These are phyloP conservation scores for Festucalex cinctus DNA, from an alignment of 2,113 vertebrate genomes.

Conservation along the genomic window DNA sequence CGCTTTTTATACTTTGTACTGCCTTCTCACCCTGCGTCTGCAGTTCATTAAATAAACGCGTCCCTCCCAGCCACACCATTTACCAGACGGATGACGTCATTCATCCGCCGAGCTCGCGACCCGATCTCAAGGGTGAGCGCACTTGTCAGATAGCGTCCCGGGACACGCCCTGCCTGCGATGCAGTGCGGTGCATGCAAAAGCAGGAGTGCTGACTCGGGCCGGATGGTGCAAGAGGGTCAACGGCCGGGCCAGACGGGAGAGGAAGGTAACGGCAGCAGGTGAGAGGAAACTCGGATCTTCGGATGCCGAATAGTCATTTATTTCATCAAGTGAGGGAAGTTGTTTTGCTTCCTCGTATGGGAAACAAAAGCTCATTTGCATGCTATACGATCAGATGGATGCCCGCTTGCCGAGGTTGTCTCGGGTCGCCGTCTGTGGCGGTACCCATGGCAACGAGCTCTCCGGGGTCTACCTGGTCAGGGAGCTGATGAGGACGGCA, in stretches of 20 bases:
- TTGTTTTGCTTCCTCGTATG: not conserved
- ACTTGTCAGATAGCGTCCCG: not conserved
- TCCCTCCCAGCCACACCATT: not conserved
- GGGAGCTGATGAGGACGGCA: conserved; percentile 58
- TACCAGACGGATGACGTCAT: not conserved
- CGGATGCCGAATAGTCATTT: not conserved
- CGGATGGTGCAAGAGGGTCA: conserved; percentile 46
- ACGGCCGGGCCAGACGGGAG: conserved; percentile 31
- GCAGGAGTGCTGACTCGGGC: conserved; percentile 61
- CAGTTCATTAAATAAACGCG: not conserved
- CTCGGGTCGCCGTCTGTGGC: conserved; percentile 71
- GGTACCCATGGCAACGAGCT: conserved; percentile 84
- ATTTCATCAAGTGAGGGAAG: not conserved
- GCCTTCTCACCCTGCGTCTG: not conserved
- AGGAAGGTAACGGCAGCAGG: conserved; percentile 25
- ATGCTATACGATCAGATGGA: conserved; percentile 48
- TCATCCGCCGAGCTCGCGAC: not conserved
- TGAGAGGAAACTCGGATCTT: not conserved
- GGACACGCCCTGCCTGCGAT: conserved; percentile 41
- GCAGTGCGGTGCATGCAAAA: not conserved
- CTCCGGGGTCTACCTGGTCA: conserved; percentile 72
- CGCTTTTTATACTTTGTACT: not conserved
- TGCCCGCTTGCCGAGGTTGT: conserved; percentile 58
- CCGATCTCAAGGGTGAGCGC: not conserved
- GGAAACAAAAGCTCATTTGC: not conserved